Evolutionary conservation across 2,888 invertebrate species (phyloP), one percentile per base, ranked within the genome.

Genomic region (Lasioglossum oenotherae): DNA sequence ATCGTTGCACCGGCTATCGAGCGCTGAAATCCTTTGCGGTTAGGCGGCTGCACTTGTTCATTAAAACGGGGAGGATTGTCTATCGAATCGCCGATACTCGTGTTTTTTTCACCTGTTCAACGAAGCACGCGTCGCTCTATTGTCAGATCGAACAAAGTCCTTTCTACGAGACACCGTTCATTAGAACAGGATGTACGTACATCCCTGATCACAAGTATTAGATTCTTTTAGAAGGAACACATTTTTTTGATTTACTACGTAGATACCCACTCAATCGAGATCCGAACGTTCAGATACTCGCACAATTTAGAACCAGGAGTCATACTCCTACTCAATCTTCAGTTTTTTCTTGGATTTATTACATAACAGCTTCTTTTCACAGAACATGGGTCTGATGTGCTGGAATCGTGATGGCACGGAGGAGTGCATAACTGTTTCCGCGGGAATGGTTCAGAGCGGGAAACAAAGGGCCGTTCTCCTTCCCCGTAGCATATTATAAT

Each of bases 41-140:
- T 72, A 77, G 53, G 81, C 71, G 60, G 81, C 88, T 84, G 86
- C 91, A 88, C 90, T 91, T 89, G 89, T 91, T 91, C 85, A 90
- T 90, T 88, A 87, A 84, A 87, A 85, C 57, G 77, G 46, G 60
- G 78, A 78, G 84, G 86, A 86, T 87, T 85, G 76, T 82, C 89
- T 53, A 72, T 76, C 80, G 57, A 57, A 57, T 57, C 83, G 38
- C 38, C 53, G 79, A 53, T 57, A 31, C 27, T 31, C 16, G 60
- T 1, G 27, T 3, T 60, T 64, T 64, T 64, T 64, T 31, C 31
- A 31, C 2, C 64, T 57, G 31, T 12, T 16, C 64, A n/a, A 2
- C 76, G 77, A 53, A 57, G 31, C 69, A 78, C 78, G 78, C 72
- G 71, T 77, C 72, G 78, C 64, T 46, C 85, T 57, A 81, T 86